These are phyloP conservation scores for Triops longicaudatus DNA, from an alignment of 1,140 invertebrate genomes.

Conservation along the genomic window DNA sequence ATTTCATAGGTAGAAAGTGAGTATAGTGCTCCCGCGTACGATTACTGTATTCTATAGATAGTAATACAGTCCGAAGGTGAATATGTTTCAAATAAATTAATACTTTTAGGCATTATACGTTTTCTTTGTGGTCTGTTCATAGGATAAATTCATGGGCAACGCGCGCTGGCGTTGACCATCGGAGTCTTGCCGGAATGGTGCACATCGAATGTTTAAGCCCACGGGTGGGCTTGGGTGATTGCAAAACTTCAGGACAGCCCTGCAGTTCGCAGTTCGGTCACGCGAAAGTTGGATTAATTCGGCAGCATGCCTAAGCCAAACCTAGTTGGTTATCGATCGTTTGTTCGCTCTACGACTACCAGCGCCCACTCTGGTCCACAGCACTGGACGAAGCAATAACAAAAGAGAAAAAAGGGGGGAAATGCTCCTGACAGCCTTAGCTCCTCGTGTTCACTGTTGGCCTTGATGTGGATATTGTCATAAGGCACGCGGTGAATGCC, in stretches of 20 bases:
- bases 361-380: not conserved
- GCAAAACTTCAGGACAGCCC: not conserved
- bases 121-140: too few relatives aligned
- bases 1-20: not conserved
- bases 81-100: not conserved
- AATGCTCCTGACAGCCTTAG: constrained; percentile 26
- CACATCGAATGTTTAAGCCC: too few relatives aligned
- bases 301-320: not conserved
- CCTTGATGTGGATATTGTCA: constrained; percentile 58
- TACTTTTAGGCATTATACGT: not conserved
- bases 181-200: too few relatives aligned
- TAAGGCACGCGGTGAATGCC: constrained; percentile 96
- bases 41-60: not conserved
- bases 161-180: too few relatives aligned
- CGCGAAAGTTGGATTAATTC: constrained; percentile 15
- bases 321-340: not conserved
- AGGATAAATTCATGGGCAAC: too few relatives aligned
- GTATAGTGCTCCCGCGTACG: not conserved
- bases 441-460: constrained; percentile 83
- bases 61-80: not conserved
- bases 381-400: not conserved
- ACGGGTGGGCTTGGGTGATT: not conserved
- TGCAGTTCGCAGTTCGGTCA: not conserved
- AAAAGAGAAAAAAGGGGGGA: not conserved
- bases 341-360: not conserved